A percentile compares a stretch with the other conserved stretches of the same genome.
These are phyloP conservation scores for sheep (Ovis aries) DNA, from an alignment of 2,113 vertebrate species.

Conservation along the genomic window ARS-UI_Ramb_v3.0 NC_056072.1:29224001-29224500, in stretches of 20 bases:
- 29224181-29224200: not conserved
- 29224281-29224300: not conserved
- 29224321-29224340: not conserved
- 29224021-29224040: not conserved
- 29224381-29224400: not conserved
- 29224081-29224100: not conserved
- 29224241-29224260: not conserved
- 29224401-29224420: not conserved
- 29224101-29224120: not conserved
- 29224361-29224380: not conserved
- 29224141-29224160: not conserved
- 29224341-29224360: not conserved
- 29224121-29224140: not conserved
- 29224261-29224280: not conserved
- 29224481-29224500: not conserved
- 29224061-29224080: not conserved
- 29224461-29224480: not conserved
- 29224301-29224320: not conserved
- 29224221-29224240: not conserved
- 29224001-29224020: not conserved
- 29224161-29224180: not conserved
- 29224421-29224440: not conserved
- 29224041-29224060: not conserved
- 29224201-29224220: not conserved
- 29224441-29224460: not conserved